Base-by-base conservation (phyloP, 2,113 vertebrate genomes). In the Hymenochirus boettgeri region DNA sequence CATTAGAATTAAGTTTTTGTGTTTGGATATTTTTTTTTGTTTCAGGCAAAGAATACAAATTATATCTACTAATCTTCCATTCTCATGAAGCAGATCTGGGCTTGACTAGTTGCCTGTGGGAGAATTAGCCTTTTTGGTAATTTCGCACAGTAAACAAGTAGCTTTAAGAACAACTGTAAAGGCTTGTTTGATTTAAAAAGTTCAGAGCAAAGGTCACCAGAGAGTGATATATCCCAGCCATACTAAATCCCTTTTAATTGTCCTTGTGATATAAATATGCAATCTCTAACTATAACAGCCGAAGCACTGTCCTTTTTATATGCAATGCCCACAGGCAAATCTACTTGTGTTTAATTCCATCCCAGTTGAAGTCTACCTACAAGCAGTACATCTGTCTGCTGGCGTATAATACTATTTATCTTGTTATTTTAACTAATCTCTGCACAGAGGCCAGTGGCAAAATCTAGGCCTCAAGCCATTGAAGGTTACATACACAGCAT, bases 361-460 rank as follows among this genome's bases (percentile, higher is more conserved):
- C 42, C 53, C 54, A 50, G 42, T 65, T 47, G 47, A 65, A 65
- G 29, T 65, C 53, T 57, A 54, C 63, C 63, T 8, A 58, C 52
- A 24, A 55, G 51, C 13, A 19, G 1, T 67, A 10, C 2, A 15
- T 25, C 42, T 39, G 57, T 63, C 67, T 56, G 55, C 42, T 47
- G 54, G 39, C 56, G 5, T 4, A 23, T 24, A 37, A 46, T 4
- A 1, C 1, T 1, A 35, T 2, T 15, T 69, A 77, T 11, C 21
- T 4, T 24, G 2, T 2, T 10, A 15, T n/a, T 5, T 69, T 56
- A 59, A 63, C 18, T 67, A 57, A 61, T 57, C 10, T 15, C 3
- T 62, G 45, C 55, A 47, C 1, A 13, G 39, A 60, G 23, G 25
- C 37, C 13, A 63, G 74, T 63, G 18, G 56, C 53, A 26, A 31